Evolutionary conservation across 1,140 invertebrate species (phyloP), one percentile per base, ranked within the genome.

Genomic region (Drosophila azteca): DNA sequence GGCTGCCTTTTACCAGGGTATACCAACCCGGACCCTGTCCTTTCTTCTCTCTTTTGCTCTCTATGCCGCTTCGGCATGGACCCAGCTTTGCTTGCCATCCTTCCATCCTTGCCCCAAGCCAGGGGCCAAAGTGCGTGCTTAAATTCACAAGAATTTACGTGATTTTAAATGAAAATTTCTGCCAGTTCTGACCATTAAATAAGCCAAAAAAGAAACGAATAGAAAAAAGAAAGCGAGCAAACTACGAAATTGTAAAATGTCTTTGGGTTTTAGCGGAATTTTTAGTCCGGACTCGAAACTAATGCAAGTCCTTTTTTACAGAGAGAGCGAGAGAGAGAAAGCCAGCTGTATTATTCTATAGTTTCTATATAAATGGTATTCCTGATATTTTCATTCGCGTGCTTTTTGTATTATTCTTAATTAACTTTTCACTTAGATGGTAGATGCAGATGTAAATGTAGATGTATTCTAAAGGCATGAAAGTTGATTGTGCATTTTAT

Each of bases 1-100:
- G 63, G 69, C 58, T 46, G 59, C 72, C 72, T 77, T 76, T 77
- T 66, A 68, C 72, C 63, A 53, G 54, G 60, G 26, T 64, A 74
- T 51, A 53, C 35, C 54, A 59, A 52, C 26, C 43, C 29, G 7
- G 39, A 22, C 4, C 22, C 7, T 39, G 26, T 3, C 20, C 53
- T 22, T 17, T 13, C 50, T 4, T 2, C 7, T 13, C 24, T 9
- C 3, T 1, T 9, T 6, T 15, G 20, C 35, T 9, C 20, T 17
- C 35, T 29, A 20, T 6, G 26, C 9, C 7, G 2, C 9, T 22
- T 9, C 3, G 13, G 35, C 35, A 39, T 20, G 7, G 39, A 39
- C 4, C 22, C 7, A 44, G 26, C 31, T 9, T 2, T 3, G 8
- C 20, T 3, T 6, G 9, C 20, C 26, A 11, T 35, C 31, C 17